A percentile compares a stretch with the other conserved stretches of the same genome.
Evolutionary conservation across 2,113 vertebrate species (phyloP).

Genomic region (Muntiacus muntjak): DNA sequence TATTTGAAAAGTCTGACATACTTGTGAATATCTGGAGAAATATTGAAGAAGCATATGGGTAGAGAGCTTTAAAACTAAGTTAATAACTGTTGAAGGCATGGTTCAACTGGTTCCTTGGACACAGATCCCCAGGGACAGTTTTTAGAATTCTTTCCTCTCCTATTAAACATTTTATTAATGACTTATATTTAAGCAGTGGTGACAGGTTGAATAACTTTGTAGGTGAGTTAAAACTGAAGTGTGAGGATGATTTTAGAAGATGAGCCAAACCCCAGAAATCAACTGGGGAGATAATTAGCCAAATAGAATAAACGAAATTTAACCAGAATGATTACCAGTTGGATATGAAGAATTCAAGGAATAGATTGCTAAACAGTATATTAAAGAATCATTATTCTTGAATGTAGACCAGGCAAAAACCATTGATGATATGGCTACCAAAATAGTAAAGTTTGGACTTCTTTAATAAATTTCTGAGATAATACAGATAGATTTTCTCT

Average conservation of each 20-base stretch:
- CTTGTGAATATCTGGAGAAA: neutral
- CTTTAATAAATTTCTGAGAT: neutral
- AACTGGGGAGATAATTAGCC: neutral
- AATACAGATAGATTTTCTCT: neutral
- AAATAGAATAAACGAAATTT: neutral
- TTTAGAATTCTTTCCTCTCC: neutral
- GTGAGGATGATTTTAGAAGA: neutral
- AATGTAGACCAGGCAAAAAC: neutral
- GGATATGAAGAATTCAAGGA: neutral
- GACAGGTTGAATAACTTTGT: neutral
- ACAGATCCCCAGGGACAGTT: neutral
- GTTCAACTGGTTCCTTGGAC: neutral
- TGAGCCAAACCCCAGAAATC: neutral
- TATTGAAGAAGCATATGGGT: neutral
- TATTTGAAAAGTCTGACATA: neutral
- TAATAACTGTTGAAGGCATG: neutral
- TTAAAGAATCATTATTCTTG: neutral
- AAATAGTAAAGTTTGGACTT: neutral
- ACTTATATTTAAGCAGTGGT: neutral
- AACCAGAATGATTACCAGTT: neutral
- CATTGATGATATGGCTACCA: neutral
- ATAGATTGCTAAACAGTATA: neutral
- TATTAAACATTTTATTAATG: neutral
- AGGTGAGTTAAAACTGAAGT: neutral
- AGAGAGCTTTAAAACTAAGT: neutral